These are phyloP conservation scores for Brachionus koreanus DNA, from an alignment of 1,140 invertebrate genomes.

Conservation along the genomic window DNA sequence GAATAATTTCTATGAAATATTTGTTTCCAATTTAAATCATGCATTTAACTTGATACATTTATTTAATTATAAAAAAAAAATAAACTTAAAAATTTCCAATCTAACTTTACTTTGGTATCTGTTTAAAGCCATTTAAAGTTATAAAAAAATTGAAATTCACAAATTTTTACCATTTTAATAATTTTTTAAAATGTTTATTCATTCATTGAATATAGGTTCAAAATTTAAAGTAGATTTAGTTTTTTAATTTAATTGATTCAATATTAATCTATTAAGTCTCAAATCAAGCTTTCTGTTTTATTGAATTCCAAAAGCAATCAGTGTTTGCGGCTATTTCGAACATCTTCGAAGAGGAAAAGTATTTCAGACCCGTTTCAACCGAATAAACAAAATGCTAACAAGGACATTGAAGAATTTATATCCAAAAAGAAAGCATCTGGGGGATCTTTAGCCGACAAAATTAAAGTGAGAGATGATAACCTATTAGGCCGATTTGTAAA, in stretches of 20 bases:
- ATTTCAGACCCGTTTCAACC: conserved; percentile 27
- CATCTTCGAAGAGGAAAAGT: background rate
- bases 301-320: background rate
- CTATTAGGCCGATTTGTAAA: background rate
- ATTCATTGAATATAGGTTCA: background rate
- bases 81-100: background rate
- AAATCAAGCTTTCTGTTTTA: background rate
- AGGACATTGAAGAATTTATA: conserved; percentile 1
- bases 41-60: background rate
- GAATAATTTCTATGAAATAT: background rate
- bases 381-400: background rate
- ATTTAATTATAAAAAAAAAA: background rate
- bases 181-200: background rate
- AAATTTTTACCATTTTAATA: background rate
- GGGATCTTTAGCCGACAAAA: background rate
- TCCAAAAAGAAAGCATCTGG: background rate
- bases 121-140: background rate
- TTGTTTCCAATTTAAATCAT: background rate
- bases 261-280: background rate
- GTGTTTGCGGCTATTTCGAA: background rate
- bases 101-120: background rate
- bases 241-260: background rate
- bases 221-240: background rate
- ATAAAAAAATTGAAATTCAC: background rate
- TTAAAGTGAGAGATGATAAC: background rate